phyloP scores from a whole-genome alignment of 2,888 invertebrate genomes.

The Ferrisia virgata region DNA sequence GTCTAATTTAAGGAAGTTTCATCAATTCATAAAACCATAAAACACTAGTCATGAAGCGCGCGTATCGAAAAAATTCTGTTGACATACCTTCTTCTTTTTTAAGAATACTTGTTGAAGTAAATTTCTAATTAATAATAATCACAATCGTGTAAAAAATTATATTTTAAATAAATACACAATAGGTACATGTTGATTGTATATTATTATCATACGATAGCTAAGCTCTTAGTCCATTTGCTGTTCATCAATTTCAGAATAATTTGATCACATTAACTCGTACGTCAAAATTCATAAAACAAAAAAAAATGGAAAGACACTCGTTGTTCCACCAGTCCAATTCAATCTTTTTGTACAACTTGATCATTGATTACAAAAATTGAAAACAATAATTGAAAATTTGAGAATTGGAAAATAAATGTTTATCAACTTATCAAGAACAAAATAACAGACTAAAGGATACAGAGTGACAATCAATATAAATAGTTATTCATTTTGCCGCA shows the following conservation, averaged over 20 bases:
- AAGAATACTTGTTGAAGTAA: neutral
- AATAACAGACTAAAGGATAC: no score
- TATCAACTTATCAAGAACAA: no score
- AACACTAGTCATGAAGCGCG: neutral
- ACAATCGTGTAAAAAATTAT: conserved; percentile 12
- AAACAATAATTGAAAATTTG: no score
- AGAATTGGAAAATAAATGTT: no score
- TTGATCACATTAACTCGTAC: neutral
- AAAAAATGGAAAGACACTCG: neutral
- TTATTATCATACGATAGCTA: conserved; percentile 15
- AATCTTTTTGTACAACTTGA: neutral
- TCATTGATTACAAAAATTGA: neutral
- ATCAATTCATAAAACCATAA: neutral
- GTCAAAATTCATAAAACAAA: neutral
- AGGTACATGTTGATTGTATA: neutral
- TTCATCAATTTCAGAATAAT: neutral
- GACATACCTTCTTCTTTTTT: neutral
- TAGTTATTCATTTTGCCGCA: no score
- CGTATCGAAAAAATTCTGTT: neutral
- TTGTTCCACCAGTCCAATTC: neutral
- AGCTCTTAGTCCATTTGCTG: neutral
- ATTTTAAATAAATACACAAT: conserved; percentile 16
- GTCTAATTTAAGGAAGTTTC: neutral
- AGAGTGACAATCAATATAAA: no score
- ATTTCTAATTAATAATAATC: neutral